These are phyloP conservation scores for Micrastur ruficollis DNA, from an alignment of 2,797 vertebrate species.

Conservation along the genomic window DNA sequence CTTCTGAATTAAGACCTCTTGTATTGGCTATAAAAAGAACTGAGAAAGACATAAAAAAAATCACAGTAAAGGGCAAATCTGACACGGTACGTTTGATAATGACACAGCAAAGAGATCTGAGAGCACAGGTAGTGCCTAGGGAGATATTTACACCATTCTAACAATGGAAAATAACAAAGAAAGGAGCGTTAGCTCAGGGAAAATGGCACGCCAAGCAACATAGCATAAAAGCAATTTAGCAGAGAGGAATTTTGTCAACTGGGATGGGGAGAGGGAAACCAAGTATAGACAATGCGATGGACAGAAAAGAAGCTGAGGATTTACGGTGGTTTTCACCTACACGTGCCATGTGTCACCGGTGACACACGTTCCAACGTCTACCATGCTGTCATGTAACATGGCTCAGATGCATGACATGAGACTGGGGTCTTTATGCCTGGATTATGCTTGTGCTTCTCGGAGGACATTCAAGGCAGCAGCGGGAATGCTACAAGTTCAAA, in stretches of 20 bases:
- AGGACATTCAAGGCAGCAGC: background rate
- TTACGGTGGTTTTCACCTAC: background rate
- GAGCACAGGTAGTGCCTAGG: background rate
- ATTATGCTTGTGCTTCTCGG: background rate
- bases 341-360: background rate
- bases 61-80: background rate
- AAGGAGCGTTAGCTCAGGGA: background rate
- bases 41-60: background rate
- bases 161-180: background rate
- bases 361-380: background rate
- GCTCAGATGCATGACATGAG: background rate
- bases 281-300: background rate
- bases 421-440: background rate
- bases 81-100: background rate
- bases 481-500: background rate
- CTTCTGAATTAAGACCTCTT: background rate
- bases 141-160: background rate
- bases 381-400: background rate
- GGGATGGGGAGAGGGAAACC: background rate
- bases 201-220: slow-evolving; percentile 3
- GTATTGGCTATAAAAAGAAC: background rate
- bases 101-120: background rate
- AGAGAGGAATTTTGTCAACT: background rate
- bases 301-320: background rate
- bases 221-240: slow-evolving; percentile 1